Percentiles rank a stretch among this genome's conserved stretches.
These are phyloP conservation scores for Danaus plexippus DNA, from an alignment of 1,140 invertebrate genomes.

Conservation along the genomic window DNA sequence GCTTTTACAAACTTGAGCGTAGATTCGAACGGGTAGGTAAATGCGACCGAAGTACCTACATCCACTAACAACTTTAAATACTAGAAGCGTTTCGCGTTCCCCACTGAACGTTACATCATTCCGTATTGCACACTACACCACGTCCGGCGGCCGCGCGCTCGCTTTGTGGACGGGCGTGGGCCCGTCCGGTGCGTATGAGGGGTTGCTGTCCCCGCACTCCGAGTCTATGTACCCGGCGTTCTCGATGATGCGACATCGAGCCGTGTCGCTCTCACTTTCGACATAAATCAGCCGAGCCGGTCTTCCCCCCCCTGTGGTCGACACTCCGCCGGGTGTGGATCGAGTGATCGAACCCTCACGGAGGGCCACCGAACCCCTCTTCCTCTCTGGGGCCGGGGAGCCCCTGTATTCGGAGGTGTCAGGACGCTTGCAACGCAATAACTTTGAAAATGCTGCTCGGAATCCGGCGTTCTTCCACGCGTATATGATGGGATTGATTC, in stretches of 20 bases:
- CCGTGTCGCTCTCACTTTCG: conserved; percentile 49
- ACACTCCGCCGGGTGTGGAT: conserved; percentile 37
- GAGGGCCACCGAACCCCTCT: conserved; percentile 56
- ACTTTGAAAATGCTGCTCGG: conserved; percentile 76
- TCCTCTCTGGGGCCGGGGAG: conserved; percentile 54
- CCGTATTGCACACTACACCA: conserved; percentile 53
- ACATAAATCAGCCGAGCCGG: conserved; percentile 53
- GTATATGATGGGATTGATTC: conserved; percentile 84
- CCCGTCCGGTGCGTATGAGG: conserved; percentile 58
- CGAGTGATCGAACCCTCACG: conserved; percentile 60
- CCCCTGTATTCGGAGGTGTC: conserved; percentile 67
- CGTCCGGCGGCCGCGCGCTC: conserved; percentile 32
- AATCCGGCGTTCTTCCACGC: conserved; percentile 86
- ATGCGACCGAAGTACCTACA: conserved; percentile 50
- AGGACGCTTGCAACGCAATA: conserved; percentile 76
- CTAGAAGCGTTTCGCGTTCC: conserved; percentile 69
- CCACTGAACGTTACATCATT: conserved; percentile 48
- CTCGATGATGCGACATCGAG: conserved; percentile 65
- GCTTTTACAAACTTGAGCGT: conserved; percentile 67
- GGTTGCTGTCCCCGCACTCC: conserved; percentile 55
- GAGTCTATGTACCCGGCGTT: conserved; percentile 65
- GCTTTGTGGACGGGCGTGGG: conserved; percentile 58
- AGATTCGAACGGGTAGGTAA: conserved; percentile 57
- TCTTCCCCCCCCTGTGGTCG: conserved; percentile 39
- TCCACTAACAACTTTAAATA: conserved; percentile 55